Evolutionary conservation across 2,797 vertebrate genomes (phyloP).

Genomic region (Buceros bicornis): DNA sequence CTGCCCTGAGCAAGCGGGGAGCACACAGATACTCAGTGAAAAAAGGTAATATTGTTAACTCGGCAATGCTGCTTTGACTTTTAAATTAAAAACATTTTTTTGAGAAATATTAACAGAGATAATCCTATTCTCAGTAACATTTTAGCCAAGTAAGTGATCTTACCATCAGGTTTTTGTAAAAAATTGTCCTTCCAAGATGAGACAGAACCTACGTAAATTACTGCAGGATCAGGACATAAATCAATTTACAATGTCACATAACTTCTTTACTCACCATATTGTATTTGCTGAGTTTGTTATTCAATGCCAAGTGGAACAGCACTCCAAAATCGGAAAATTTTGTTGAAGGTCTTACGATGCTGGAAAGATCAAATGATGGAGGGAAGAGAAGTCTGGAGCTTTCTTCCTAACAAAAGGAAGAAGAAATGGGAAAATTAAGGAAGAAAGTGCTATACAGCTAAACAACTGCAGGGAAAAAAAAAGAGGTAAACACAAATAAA

Average conservation of each 20-base stretch:
- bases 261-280: neutral
- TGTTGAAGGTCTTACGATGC: neutral
- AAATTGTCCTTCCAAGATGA: neutral
- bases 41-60: neutral
- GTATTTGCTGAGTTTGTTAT: neutral
- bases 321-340: neutral
- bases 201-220: neutral
- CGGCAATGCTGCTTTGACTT: neutral
- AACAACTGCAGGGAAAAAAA: neutral
- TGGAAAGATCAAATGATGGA: neutral
- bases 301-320: neutral
- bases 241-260: neutral
- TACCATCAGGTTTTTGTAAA: neutral
- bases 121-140: neutral
- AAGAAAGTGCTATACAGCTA: neutral
- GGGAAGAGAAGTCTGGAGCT: neutral
- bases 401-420: neutral
- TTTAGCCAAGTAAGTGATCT: neutral
- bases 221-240: neutral
- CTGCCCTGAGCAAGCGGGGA: neutral
- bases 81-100: neutral
- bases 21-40: neutral
- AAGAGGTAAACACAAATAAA: neutral
- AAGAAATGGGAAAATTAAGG: neutral
- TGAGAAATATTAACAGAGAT: neutral